Evolutionary conservation across 1,140 invertebrate genomes (phyloP), one percentile per base, ranked within the genome.

Genomic region (Chironomus striatipennis): DNA sequence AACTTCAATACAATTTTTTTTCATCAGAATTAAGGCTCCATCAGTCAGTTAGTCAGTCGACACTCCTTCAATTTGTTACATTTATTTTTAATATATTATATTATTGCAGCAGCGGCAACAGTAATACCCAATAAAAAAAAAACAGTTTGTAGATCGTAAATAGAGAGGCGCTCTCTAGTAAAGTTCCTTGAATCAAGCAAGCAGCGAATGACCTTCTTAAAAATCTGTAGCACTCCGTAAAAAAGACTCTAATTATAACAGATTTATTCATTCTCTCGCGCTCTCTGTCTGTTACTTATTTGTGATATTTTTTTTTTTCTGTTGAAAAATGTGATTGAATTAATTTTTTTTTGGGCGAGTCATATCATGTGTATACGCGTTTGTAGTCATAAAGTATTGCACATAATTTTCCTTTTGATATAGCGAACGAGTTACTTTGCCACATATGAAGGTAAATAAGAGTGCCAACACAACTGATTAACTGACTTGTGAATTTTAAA

Each of bases 241-340:
- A 57, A 57, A 57, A 57, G 47, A 57, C 47, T 47, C 43, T 57
- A 57, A 57, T 57, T 57, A 57, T 57, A 57, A 57, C 47, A 57
- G 47, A 57, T 57, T 57, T 57, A 57, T 57, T 57, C 47, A n/a
- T 4, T 57, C n/a, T 57, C 47, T 57, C 12, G 47, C 47, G 47
- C 47, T 7, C 47, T 7, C 47, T n/a, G 5, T 57, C 47, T n/a
- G n/a, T n/a, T n/a, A 10, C n/a, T 57, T 57, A 57, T 57, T 57
- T 57, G n/a, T 57, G 47, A 34, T 34, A 34, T 57, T 5, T 10
- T 12, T 57, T 12, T 57, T 57, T n/a, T 15, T 15, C 12, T 34
- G n/a, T n/a, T n/a, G n/a, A n/a, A n/a, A n/a, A n/a, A n/a, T n/a
- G 24, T 34, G 24, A 34, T 34, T 34, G 24, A 34, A 34, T 34